A percentile compares a stretch with the other conserved stretches of the same genome.
Conservation (phyloP, 2,888 invertebrate species). For the Chironomus tentans region DNA sequence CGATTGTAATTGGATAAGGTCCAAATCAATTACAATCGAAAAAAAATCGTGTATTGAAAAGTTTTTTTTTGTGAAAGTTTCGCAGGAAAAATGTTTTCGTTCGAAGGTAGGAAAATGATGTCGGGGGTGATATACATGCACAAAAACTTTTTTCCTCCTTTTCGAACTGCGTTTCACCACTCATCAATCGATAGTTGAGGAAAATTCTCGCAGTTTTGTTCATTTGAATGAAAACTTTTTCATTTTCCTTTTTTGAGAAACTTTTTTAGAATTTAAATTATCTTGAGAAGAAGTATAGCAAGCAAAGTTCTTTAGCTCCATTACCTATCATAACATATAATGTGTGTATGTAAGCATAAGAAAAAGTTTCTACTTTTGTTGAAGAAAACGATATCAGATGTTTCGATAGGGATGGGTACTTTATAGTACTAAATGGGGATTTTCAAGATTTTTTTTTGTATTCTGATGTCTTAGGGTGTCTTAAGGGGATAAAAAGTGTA, state of each 20-base stretch:
- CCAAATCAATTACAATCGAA: slow-evolving; percentile 25
- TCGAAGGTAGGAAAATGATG: neutral
- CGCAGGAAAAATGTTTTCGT: neutral
- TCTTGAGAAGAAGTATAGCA: no score
- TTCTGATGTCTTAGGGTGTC: no score
- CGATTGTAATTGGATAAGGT: slow-evolving; percentile 25
- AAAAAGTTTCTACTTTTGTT: neutral
- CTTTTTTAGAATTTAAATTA: no score
- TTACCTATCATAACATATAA: slow-evolving; percentile 3
- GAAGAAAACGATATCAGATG: neutral
- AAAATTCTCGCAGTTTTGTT: neutral
- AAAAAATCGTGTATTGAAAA: neutral
- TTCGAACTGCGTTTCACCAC: neutral
- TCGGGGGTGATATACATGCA: neutral
- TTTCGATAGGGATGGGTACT: neutral
- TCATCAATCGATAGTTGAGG: neutral
- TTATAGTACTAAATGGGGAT: no score
- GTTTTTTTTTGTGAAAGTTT: neutral
- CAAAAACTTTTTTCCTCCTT: neutral
- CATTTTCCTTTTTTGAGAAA: neutral
- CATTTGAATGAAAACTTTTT: neutral
- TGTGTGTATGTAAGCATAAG: neutral
- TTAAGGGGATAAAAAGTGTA: no score
- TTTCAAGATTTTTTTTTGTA: no score
- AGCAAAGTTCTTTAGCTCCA: neutral